Percentiles rank a stretch among this genome's conserved stretches.
phyloP scores from a whole-genome alignment of 2,797 vertebrate species.

The Scolopax rusticola region DNA sequence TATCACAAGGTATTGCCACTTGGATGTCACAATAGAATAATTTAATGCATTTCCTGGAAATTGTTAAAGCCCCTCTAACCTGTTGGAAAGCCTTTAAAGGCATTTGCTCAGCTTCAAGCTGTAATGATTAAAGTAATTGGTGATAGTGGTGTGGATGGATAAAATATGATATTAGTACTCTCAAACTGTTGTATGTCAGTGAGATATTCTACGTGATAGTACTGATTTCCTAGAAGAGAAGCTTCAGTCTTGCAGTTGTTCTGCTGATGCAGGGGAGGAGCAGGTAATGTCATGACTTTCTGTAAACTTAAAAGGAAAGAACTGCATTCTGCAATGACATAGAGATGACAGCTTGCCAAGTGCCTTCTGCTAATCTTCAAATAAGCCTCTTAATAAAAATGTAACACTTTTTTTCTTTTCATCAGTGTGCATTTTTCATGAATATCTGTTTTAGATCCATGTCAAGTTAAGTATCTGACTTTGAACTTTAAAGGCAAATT shows the following conservation, averaged over 20 bases:
- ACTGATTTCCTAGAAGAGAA: neutral
- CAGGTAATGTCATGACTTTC: neutral
- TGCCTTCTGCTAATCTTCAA: neutral
- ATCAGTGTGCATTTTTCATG: neutral
- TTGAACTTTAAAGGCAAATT: neutral
- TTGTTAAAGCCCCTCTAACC: neutral
- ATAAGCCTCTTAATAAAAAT: neutral
- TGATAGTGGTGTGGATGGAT: neutral
- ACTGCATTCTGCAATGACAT: neutral
- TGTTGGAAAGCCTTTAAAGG: neutral
- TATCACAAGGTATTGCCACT: constrained; percentile 60
- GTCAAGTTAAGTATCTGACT: neutral
- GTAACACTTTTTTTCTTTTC: neutral
- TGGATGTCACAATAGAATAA: constrained; percentile 4
- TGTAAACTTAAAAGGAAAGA: neutral
- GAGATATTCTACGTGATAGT: neutral
- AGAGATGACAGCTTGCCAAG: neutral
- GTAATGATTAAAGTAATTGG: neutral
- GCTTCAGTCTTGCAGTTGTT: neutral
- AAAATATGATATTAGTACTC: neutral
- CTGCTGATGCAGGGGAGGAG: neutral
- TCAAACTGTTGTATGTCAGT: neutral
- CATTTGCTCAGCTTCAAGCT: neutral
- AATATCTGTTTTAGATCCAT: neutral
- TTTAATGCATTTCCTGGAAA: neutral